phyloP scores from a whole-genome alignment of 2,113 vertebrate species.

The Emydura subglobosa region DNA sequence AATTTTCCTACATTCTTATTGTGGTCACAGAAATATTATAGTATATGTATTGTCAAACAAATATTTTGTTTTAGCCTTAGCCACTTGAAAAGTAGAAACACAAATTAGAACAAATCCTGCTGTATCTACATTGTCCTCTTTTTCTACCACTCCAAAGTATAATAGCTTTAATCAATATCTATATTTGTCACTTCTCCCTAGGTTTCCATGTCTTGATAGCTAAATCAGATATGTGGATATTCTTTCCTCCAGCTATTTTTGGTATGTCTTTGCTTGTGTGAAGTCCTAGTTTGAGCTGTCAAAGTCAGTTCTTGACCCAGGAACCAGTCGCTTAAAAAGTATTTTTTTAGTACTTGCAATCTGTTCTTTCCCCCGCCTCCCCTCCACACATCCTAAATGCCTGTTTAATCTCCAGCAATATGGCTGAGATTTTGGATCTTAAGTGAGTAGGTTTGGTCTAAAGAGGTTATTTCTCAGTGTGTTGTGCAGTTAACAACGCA shows the following conservation, averaged over 20 bases:
- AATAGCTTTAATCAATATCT: not conserved
- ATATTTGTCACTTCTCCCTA: not conserved
- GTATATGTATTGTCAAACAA: not conserved
- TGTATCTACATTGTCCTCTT: not conserved
- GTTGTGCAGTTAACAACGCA: no score
- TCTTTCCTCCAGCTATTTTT: not conserved
- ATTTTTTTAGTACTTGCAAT: not conserved
- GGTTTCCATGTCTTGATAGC: not conserved
- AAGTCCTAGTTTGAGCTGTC: not conserved
- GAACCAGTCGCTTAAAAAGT: not conserved
- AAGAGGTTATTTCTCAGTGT: no score
- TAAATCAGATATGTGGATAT: not conserved
- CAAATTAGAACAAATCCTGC: not conserved
- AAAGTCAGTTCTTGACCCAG: not conserved
- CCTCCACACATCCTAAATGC: not conserved
- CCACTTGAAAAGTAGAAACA: not conserved
- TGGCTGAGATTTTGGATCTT: not conserved
- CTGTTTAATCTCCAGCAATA: not conserved
- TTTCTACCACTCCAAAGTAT: not conserved
- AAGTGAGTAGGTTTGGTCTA: not conserved
- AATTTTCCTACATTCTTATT: not conserved
- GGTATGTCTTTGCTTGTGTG: not conserved
- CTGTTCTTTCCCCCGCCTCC: not conserved
- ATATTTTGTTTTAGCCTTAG: constrained; percentile 9
- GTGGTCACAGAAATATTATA: constrained; percentile 6